Evolutionary conservation across 2,888 invertebrate genomes (phyloP).

Genomic region (Tiliacea citrago): DNA sequence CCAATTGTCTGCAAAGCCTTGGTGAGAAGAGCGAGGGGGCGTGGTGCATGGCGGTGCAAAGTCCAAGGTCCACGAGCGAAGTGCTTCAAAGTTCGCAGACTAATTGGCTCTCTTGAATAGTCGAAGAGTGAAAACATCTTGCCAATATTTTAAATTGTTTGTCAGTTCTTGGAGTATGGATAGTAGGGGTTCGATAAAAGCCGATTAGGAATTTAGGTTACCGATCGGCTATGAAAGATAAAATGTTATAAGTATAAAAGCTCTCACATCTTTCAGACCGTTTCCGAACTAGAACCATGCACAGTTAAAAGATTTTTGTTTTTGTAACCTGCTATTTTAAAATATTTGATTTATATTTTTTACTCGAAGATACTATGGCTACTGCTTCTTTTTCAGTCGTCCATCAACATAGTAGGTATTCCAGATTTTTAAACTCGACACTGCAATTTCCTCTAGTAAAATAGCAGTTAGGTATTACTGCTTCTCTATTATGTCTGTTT

Average conservation of each 20-base stretch:
- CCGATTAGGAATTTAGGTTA: neutral
- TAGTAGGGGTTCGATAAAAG: neutral
- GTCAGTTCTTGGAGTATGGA: neutral
- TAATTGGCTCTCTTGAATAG: slow-evolving; percentile 10
- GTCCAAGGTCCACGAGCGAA: slow-evolving; percentile 46
- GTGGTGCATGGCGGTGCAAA: slow-evolving; percentile 32
- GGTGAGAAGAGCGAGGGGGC: slow-evolving; percentile 18
- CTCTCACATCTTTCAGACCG: neutral
- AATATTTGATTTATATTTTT: neutral
- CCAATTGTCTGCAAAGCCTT: slow-evolving; percentile 34
- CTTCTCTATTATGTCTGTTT: neutral
- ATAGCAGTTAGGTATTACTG: neutral
- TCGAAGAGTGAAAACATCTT: slow-evolving; percentile 18
- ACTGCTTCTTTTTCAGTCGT: neutral
- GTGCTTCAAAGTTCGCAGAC: slow-evolving; percentile 19
- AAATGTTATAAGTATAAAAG: neutral
- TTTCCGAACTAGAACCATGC: neutral
- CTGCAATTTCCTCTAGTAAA: neutral
- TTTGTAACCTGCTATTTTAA: neutral
- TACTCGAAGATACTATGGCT: neutral
- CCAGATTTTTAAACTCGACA: neutral
- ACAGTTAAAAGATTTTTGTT: neutral
- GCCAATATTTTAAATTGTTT: neutral
- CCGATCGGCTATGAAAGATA: neutral
- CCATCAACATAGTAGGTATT: neutral